Evolutionary conservation across 2,797 vertebrate species (phyloP).

Genomic region (Dendrocincla fuliginosa): DNA sequence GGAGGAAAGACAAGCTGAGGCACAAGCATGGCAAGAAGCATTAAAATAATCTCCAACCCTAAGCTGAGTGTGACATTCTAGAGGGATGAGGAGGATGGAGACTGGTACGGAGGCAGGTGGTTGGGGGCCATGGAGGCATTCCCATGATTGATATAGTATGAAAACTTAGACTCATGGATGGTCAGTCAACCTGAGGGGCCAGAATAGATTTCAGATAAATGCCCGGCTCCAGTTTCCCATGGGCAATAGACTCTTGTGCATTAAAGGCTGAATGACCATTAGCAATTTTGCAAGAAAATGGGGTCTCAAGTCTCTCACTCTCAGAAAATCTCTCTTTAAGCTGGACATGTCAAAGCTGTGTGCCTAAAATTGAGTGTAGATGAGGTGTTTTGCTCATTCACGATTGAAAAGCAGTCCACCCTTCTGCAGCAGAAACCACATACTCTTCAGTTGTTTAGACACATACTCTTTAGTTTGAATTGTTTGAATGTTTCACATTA

Average conservation of each 20-base stretch:
- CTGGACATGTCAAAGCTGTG: neutral
- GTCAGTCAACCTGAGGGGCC: neutral
- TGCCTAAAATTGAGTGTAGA: neutral
- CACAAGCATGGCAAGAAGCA: neutral
- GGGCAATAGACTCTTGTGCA: neutral
- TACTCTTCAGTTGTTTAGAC: neutral
- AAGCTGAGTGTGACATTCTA: neutral
- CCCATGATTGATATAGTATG: neutral
- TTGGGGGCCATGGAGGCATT: neutral
- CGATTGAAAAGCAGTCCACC: neutral
- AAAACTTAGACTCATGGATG: neutral
- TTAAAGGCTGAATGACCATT: neutral
- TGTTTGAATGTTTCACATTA: neutral
- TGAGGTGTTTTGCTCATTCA: neutral
- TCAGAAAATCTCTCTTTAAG: neutral
- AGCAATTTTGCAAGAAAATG: neutral
- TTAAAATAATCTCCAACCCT: neutral
- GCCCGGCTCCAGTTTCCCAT: neutral
- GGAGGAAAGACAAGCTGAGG: neutral
- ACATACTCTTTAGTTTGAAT: neutral
- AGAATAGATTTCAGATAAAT: conserved; percentile 1
- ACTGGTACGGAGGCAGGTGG: neutral
- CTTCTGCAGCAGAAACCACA: neutral
- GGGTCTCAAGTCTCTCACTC: neutral
- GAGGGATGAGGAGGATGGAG: neutral